Evolutionary conservation across 2,888 invertebrate genomes (phyloP).

Genomic region (Agrilus cyanescens): DNA sequence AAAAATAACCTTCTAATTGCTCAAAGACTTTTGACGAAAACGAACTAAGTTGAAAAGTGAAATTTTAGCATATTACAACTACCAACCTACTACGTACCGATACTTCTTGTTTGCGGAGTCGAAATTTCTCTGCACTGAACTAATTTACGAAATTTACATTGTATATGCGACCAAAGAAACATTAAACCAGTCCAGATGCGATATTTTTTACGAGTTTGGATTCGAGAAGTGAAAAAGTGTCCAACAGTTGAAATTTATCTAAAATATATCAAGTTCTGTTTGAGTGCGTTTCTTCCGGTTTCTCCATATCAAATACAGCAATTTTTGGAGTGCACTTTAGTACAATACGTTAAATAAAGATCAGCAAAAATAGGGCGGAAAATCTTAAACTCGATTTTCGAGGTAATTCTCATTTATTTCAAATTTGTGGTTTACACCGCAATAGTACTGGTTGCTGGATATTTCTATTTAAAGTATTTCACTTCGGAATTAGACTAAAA

Average conservation of each 20-base stretch:
- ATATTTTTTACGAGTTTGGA: neutral
- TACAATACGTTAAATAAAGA: no score
- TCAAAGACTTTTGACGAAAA: no score
- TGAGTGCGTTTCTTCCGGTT: slow-evolving; percentile 19
- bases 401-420: slow-evolving; percentile 15
- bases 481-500: slow-evolving; percentile 6
- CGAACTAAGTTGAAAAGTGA: no score
- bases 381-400: slow-evolving; percentile 7
- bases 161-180: no score
- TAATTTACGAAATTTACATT: no score
- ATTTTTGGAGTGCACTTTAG: slow-evolving; percentile 7
- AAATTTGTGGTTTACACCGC: slow-evolving; percentile 14
- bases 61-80: no score
- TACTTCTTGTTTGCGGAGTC: no score
- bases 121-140: no score
- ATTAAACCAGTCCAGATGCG: no score
- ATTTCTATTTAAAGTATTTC: slow-evolving; percentile 16
- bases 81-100: no score
- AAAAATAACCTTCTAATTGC: no score
- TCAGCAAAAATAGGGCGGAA: slow-evolving; percentile 4
- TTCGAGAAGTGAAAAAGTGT: slow-evolving; percentile 1
- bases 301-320: slow-evolving; percentile 15
- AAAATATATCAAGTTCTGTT: slow-evolving; percentile 19
- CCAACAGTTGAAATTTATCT: slow-evolving; percentile 3
- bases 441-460: slow-evolving; percentile 13